Percentiles rank a stretch among this genome's conserved stretches.
These are phyloP conservation scores for Ciconia stormi DNA, from an alignment of 2,113 vertebrate genomes.

Conservation along the genomic window DNA sequence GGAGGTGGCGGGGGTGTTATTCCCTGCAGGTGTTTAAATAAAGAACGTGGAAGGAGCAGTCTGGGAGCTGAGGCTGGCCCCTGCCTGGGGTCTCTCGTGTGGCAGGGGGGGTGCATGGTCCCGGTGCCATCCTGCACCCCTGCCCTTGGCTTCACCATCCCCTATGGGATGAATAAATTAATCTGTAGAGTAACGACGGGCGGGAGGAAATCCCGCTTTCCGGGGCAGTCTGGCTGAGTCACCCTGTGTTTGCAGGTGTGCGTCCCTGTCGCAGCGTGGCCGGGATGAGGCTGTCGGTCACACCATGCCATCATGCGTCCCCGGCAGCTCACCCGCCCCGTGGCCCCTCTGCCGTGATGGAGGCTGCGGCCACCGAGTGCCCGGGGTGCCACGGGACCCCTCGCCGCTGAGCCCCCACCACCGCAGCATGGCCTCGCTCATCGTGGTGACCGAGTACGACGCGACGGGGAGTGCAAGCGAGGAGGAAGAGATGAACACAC, in stretches of 20 bases:
- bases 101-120: neutral
- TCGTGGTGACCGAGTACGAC: constrained; percentile 89
- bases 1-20: neutral
- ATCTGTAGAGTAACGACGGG: fast-evolving
- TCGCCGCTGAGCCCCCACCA: constrained; percentile 56
- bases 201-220: neutral
- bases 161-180: neutral
- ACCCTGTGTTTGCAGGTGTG: neutral
- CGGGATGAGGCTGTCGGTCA: constrained; percentile 49
- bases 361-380: constrained; percentile 29
- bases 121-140: neutral
- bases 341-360: constrained; percentile 67
- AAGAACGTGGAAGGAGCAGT: neutral
- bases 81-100: neutral
- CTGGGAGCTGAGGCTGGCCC: neutral
- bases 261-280: constrained; percentile 62
- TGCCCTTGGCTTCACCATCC: neutral
- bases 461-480: constrained; percentile 48
- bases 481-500: constrained; percentile 55
- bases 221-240: neutral
- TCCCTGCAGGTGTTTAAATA: neutral
- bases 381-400: constrained; percentile 44
- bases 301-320: constrained; percentile 86
- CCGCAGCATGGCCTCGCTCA: constrained; percentile 89
- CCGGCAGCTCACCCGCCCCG: constrained; percentile 75